Conservation (phyloP, 2,888 invertebrate genomes). For the Digitonthophagus gazella region DNA sequence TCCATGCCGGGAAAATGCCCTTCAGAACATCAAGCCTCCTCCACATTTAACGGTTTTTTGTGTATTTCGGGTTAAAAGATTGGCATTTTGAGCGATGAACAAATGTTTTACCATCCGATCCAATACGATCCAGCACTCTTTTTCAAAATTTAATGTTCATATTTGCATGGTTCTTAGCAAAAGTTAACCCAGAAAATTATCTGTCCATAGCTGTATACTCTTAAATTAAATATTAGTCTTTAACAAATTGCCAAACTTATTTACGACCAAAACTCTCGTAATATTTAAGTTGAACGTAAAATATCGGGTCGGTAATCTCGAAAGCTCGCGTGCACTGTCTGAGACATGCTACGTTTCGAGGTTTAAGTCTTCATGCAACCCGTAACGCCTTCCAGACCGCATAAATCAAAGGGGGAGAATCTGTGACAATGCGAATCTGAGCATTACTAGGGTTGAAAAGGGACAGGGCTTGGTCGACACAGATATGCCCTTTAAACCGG, state of each 20-base stretch:
- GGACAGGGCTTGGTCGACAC: not conserved
- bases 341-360: not conserved
- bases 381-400: not conserved
- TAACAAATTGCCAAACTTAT: not conserved
- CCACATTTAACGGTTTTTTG: too few relatives aligned
- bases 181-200: too few relatives aligned
- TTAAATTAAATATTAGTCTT: not conserved
- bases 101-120: too few relatives aligned
- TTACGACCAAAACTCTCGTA: not conserved
- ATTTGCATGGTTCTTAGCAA: too few relatives aligned
- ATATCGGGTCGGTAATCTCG: not conserved
- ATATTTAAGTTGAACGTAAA: not conserved
- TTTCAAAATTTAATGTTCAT: too few relatives aligned
- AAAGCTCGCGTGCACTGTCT: not conserved
- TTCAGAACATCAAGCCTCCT: too few relatives aligned
- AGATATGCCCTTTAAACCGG: not conserved
- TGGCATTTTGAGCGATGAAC: too few relatives aligned
- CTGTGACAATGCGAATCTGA: not conserved
- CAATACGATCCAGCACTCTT: too few relatives aligned
- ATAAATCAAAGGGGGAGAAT: not conserved
- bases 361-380: not conserved
- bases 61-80: too few relatives aligned
- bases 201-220: not conserved
- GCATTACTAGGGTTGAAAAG: not conserved
- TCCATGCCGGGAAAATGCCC: too few relatives aligned